Conservation (phyloP, 2,113 vertebrate genomes). For the Theristicus caerulescens region DNA sequence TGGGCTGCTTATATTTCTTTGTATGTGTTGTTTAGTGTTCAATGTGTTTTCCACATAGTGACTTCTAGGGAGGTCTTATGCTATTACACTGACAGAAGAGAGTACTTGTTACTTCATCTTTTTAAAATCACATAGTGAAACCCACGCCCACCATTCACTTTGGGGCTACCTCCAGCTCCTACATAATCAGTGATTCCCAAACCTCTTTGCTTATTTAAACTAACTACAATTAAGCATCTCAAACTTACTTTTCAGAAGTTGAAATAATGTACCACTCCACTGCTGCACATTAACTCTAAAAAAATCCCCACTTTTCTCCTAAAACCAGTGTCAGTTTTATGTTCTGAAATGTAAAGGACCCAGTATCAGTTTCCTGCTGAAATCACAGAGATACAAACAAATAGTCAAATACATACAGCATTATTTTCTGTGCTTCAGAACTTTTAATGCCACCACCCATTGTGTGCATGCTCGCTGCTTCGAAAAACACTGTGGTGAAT, state of each 20-base stretch:
- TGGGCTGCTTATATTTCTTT: not conserved
- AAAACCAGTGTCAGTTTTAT: not conserved
- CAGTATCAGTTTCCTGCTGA: not conserved
- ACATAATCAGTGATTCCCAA: not conserved
- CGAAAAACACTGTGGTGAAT: not conserved
- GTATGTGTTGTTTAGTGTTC: not conserved
- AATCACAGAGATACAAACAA: not conserved
- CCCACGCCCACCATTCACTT: not conserved
- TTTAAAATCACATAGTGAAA: not conserved
- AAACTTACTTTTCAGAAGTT: not conserved
- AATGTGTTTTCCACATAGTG: not conserved
- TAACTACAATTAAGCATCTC: not conserved
- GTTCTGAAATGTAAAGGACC: not conserved
- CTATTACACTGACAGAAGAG: not conserved
- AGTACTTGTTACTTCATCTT: not conserved
- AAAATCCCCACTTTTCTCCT: not conserved
- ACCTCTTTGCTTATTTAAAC: not conserved
- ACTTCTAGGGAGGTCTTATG: accelerated
- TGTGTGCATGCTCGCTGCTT: not conserved
- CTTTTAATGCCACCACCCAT: not conserved
- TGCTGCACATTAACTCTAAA: not conserved
- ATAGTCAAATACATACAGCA: not conserved
- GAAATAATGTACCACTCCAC: not conserved
- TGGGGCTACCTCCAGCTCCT: not conserved
- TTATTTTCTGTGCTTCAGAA: not conserved